Base-by-base conservation (phyloP, 2,113 vertebrate genomes). In the Melospiza georgiana region DNA sequence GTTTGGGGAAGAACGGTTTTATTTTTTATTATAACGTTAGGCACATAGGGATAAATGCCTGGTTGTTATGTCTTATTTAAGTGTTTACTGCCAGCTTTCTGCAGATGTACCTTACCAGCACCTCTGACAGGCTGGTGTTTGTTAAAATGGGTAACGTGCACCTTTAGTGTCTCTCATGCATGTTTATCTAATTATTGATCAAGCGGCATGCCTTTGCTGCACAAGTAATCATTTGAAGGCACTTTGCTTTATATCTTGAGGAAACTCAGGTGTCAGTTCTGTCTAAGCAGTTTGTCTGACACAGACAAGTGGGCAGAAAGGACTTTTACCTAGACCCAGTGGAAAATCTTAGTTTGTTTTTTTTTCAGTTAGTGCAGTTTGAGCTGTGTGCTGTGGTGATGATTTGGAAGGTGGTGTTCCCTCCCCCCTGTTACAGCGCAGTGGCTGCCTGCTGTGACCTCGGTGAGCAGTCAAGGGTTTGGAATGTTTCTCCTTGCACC, bases 151-250 rank as follows among this genome's bases (percentile, higher is more conserved):
- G 19, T 66, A 89, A 69, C 37, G 1, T 39, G 57, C 44, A 30
- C 94, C 81, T 86, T 84, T 84, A 44, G 24, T 68, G 59, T 55
- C 31, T 59, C 30, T 62, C 12, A 87, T 92, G 35, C 0, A 0
- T 93, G 44, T 86, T 95, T 95, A 69, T 66, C 10, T 91, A 87
- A 95, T 90, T 73, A 89, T 86, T 90, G 87, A 74, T 93, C 90
- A 91, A 82, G 63, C 25, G 30, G 46, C 18, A 68, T 39, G 67
- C 84, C 28, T 87, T 49, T 6, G 58, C 67, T 51, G 73, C 44
- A 24, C 48, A 87, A 89, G 57, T 75, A 78, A 79, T 92, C 24
- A 94, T 95, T 86, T 95, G 18, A 84, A 95, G 96, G 44, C 68
- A 66, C 49, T 96, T 94, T 80, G 46, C 28, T 86, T 90, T 91